Evolutionary conservation across 64 coral and sea anemone species (phyloP).

Genomic region (Montipora capricornis): DNA sequence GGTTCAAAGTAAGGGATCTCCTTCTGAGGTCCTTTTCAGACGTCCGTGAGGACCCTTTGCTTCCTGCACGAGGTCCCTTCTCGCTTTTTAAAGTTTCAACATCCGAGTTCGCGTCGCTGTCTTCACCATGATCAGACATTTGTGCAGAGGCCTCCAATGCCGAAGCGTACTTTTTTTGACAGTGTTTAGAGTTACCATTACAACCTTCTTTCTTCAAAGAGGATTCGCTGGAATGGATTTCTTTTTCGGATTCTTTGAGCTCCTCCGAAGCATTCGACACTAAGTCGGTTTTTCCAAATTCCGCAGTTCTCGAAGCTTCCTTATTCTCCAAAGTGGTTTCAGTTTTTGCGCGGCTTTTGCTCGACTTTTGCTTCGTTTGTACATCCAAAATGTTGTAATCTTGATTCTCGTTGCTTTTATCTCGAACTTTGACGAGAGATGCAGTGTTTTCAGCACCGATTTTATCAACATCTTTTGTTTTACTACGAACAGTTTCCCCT

Average conservation of each 20-base stretch:
- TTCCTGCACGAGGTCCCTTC: background rate
- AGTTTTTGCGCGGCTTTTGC: constrained; percentile 11
- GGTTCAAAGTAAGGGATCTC: constrained; percentile 84
- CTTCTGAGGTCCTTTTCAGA: constrained; percentile 89
- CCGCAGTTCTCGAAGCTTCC: constrained; percentile 12
- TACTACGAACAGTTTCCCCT: constrained; percentile 23
- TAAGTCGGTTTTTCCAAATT: background rate
- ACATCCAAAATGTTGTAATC: constrained; percentile 36
- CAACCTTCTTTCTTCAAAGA: constrained; percentile 17
- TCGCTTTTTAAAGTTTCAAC: constrained; percentile 30
- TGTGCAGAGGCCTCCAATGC: background rate
- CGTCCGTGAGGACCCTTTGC: constrained; percentile 43
- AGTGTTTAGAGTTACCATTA: constrained; percentile 17
- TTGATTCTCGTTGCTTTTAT: constrained; percentile 23
- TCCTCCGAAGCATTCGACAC: constrained; percentile 27
- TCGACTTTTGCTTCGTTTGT: constrained; percentile 21
- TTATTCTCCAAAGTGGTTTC: constrained; percentile 9
- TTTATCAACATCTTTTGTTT: background rate
- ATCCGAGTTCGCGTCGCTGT: constrained; percentile 34
- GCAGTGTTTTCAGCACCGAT: background rate
- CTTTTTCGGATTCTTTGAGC: constrained; percentile 37
- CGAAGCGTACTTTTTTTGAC: background rate
- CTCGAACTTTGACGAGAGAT: constrained; percentile 14
- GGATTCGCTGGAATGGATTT: constrained; percentile 32
- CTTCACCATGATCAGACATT: constrained; percentile 27